phyloP scores from a whole-genome alignment of 2,888 invertebrate species.

The Notodonta dromedarius region DNA sequence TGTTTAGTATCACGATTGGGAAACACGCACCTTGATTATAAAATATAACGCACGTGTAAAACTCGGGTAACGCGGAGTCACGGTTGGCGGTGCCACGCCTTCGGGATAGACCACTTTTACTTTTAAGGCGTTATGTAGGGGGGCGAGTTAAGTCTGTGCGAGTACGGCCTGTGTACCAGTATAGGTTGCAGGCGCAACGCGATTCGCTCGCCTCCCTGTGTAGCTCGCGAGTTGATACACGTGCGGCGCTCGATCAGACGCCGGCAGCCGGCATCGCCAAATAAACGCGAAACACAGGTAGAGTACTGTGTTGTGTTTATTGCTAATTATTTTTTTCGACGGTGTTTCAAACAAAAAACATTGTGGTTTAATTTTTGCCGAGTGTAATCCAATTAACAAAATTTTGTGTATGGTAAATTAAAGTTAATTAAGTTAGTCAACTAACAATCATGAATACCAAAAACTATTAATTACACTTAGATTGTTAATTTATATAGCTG shows the following conservation, averaged over 20 bases:
- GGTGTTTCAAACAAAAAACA: no score
- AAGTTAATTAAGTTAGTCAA: no score
- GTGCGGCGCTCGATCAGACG: constrained; percentile 36
- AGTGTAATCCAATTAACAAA: no score
- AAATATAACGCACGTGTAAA: constrained; percentile 44
- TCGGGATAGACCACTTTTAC: constrained; percentile 79
- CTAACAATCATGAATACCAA: no score
- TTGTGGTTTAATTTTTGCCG: no score
- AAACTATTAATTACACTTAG: no score
- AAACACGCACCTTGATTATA: constrained; percentile 59
- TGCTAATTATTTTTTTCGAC: background rate
- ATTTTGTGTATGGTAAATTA: no score
- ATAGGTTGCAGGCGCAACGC: constrained; percentile 49
- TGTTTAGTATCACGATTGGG: constrained; percentile 43
- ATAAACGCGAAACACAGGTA: constrained; percentile 9
- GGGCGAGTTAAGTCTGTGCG: constrained; percentile 59
- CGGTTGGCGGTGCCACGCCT: constrained; percentile 65
- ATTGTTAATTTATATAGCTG: no score
- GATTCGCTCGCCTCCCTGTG: constrained; percentile 53
- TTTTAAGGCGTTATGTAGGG: constrained; percentile 67
- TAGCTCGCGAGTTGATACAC: constrained; percentile 44
- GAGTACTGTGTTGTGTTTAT: background rate
- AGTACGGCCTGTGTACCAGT: constrained; percentile 50
- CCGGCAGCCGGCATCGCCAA: constrained; percentile 9
- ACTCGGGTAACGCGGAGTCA: constrained; percentile 52